phyloP scores from a whole-genome alignment of 2,888 invertebrate species.

The Oligia strigilis region DNA sequence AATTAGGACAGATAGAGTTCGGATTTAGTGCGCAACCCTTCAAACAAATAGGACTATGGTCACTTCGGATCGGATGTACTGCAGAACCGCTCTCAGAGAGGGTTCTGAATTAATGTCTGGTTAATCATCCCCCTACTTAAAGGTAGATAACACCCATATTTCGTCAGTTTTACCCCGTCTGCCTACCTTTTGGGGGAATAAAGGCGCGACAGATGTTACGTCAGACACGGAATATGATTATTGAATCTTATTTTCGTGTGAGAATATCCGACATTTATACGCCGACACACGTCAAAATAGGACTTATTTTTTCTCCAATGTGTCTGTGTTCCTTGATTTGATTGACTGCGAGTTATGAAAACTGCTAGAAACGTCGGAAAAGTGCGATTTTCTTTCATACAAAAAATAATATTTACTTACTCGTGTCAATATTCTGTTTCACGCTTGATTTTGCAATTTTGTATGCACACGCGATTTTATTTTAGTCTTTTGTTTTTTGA shows the following conservation, averaged over 20 bases:
- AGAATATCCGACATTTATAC: constrained; percentile 6
- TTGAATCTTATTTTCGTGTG: not conserved
- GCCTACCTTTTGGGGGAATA: not conserved
- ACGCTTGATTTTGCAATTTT: not conserved
- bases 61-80: too few relatives aligned
- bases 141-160: not conserved
- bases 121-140: not conserved
- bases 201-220: not conserved
- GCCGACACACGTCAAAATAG: constrained; percentile 37
- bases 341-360: constrained; percentile 42
- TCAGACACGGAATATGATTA: not conserved
- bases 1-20: too few relatives aligned
- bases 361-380: constrained; percentile 19
- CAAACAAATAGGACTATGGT: too few relatives aligned
- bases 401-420: constrained; percentile 7
- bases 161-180: not conserved
- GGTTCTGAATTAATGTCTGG: too few relatives aligned
- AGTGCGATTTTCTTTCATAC: not conserved
- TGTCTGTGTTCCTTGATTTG: not conserved
- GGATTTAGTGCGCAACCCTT: too few relatives aligned
- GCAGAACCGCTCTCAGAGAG: not conserved
- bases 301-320: not conserved
- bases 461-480: constrained; percentile 8
- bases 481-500: not conserved
- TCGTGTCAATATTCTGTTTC: not conserved